Evolutionary conservation across 1,140 invertebrate species (phyloP), one percentile per base, ranked within the genome.

Genomic region (Ips nitidus): DNA sequence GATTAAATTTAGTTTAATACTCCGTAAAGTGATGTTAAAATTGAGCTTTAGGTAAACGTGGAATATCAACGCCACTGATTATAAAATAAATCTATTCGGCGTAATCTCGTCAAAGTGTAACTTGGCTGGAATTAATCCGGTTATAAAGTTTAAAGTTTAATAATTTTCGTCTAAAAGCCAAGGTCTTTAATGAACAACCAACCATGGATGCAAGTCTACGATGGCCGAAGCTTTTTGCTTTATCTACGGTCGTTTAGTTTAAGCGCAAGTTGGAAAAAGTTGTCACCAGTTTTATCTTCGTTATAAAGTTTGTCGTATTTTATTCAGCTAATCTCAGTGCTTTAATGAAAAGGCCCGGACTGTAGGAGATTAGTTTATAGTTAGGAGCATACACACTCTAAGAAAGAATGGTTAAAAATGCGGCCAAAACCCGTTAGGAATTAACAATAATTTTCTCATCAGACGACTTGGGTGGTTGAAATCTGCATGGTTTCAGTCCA

Each of bases 191-290:
- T 37, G 53, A 56, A 56, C 22, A 56, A 56, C 2, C 53, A 6
- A 39, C 53, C 53, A 56, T 37, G 22, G 22, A 22, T 22, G 45
- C 53, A 56, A 56, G 53, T 40, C 22, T 37, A 38, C 53, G 22
- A 56, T 56, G 53, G 53, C 53, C 53, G 38, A 37, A 56, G 53
- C 53, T 56, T 56, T 56, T 56, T 56, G 53, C 38, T 56, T 56
- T 56, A 56, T 56, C 53, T 56, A 7, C 22, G 39, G 53, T 40
- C 53, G 38, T 56, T 56, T 56, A 56, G 22, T 56, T 56, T 56
- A 56, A 56, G 38, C 53, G 45, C 53, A 56, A 56, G 53, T 56
- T 56, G 53, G 53, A 56, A 56, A 56, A 56, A 56, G 53, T 56
- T 56, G 53, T 56, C 22, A 38, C 47, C 38, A 50, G 53, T 56